Base-by-base conservation (phyloP, 2,888 invertebrate species). In the Thysanoteuthis rhombus region DNA sequence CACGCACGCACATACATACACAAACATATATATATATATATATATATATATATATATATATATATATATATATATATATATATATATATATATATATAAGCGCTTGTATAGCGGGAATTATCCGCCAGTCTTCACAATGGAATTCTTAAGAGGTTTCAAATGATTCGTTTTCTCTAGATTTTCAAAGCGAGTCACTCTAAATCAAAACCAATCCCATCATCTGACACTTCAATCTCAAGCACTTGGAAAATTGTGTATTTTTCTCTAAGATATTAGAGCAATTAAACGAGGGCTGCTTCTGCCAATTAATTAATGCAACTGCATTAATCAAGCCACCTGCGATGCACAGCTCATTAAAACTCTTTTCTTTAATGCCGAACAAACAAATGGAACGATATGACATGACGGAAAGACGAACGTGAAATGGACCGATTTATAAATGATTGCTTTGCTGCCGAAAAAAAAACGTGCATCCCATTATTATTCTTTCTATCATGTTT, bases 261-360 rank as follows among this genome's bases (percentile, higher is more conserved):
- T 75, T n/a, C n/a, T 1, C 75, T 12, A 75, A n/a, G n/a, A 75
- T 36, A 75, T 75, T n/a, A 75, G n/a, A 75, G 75, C 75, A 75
- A 75, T n/a, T 75, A 75, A 36, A n/a, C 75, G 36, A 75, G 75
- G 16, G n/a, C n/a, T n/a, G 36, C n/a, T 10, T 75, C 36, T 75
- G n/a, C n/a, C 75, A 75, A 75, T 75, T 75, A 75, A 75, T 75
- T 75, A 75, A 36, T 75, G 75, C n/a, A 75, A 75, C n/a, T 75
- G 75, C 75, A 75, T 75, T 75, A 75, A 75, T 75, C n/a, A 75
- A 75, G 75, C 75, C 75, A 75, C 75, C 75, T 75, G 75, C 75
- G 75, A 75, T 75, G n/a, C n/a, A 36, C n/a, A 36, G 12, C 75
- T 75, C 75, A 75, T 75, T 75, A 75, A 75, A n/a, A 75, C 16